Evolutionary conservation across 1,140 invertebrate genomes (phyloP), one percentile per base, ranked within the genome.

Genomic region (Rhynchophorus ferrugineus): DNA sequence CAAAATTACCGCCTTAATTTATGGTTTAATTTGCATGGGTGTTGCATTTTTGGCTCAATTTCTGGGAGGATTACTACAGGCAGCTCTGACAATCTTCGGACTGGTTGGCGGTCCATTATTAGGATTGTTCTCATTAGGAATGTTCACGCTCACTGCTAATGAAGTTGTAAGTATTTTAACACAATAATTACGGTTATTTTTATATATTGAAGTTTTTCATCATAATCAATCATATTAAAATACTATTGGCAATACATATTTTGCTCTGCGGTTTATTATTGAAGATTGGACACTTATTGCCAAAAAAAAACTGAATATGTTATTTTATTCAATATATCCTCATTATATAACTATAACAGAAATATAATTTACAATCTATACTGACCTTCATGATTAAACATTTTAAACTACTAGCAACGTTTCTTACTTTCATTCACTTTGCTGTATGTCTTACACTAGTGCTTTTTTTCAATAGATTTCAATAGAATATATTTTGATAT

Each of bases 41-140:
- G 57, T 92, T 11, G 84, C 89, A 2, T 87, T 87, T 61, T 20
- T 87, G n/a, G 82, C 83, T 2, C 79, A 87, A 55, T 70, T 77
- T 21, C 70, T 91, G 21, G 85, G 84, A 1, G 83, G 84, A 2
- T 65, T 92, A 6, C 70, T 91, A 3, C 76, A 89, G 73, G 79
- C 81, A 1, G 78, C 84, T 5, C 68, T 90, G 13, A 86, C 85
- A 1, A 83, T 91, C 51, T 89, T 89, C 62, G 86, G 87, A 17
- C 78, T 88, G 13, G 75, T 89, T 19, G 87, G 88, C 5, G 89
- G 88, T 11, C 89, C 88, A 1, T 66, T 90, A 17, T 67, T 91
- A 13, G 87, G 81, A 0, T 65, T 90, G n/a, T 90, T 90, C 62
- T 82, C 85, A 0, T 68, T 89, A 2, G 88, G 88, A 48, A 87